Percentiles rank a stretch among this genome's conserved stretches.
Conservation (phyloP, 2,888 invertebrate genomes). For the Salpingus planirostris region DNA sequence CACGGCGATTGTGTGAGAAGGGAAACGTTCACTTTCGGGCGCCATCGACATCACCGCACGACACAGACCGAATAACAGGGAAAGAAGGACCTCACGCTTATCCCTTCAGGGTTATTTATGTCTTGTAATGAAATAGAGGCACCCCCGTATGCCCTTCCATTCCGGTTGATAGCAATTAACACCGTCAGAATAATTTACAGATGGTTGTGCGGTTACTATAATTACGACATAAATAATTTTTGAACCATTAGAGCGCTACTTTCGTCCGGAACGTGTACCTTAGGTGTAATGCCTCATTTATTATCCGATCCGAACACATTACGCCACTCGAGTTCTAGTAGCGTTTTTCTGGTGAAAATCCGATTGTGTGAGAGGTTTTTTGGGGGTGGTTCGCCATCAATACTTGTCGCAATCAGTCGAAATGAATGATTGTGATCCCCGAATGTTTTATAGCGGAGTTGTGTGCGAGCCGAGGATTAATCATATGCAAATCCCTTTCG, state of each 20-base stretch:
- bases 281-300: too few relatives aligned
- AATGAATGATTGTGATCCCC: conserved; percentile 31
- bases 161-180: conserved; percentile 11
- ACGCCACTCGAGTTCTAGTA: too few relatives aligned
- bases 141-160: conserved; percentile 3
- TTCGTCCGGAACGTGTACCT: too few relatives aligned
- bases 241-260: too few relatives aligned
- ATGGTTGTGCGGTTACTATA: conserved; percentile 7
- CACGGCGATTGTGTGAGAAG: conserved; percentile 2
- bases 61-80: too few relatives aligned
- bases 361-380: too few relatives aligned
- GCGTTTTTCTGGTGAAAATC: too few relatives aligned
- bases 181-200: conserved; percentile 10
- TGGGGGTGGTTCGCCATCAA: conserved; percentile 22
- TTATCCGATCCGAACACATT: too few relatives aligned
- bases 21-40: too few relatives aligned
- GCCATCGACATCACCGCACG: too few relatives aligned
- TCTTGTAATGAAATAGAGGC: conserved; percentile 12
- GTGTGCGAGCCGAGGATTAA: conserved; percentile 33
- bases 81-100: too few relatives aligned
- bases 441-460: conserved; percentile 29
- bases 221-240: conserved; percentile 13
- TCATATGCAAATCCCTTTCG: conserved; percentile 34
- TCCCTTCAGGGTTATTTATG: conserved; percentile 14
- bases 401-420: conserved; percentile 29